A percentile compares a stretch with the other conserved stretches of the same genome.
These are phyloP conservation scores for Psittacula cyanocephala DNA, from an alignment of 2,113 vertebrate species.

Conservation along the genomic window DNA sequence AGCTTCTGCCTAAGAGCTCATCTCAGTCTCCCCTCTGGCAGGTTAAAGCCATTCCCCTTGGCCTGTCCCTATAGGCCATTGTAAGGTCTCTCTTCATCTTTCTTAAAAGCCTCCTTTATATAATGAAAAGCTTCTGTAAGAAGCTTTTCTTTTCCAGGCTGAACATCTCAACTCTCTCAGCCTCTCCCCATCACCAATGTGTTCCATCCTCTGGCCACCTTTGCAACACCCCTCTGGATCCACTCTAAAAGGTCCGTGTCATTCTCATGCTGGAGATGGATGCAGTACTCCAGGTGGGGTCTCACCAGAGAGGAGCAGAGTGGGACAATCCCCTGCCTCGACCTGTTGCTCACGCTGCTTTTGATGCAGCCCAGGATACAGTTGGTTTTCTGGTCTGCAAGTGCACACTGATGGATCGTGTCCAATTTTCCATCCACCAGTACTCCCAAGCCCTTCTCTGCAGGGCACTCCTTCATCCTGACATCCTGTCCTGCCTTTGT, in stretches of 20 bases:
- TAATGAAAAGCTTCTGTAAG: accelerated
- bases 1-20: background rate
- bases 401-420: accelerated
- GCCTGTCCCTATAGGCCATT: background rate
- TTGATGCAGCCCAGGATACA: accelerated
- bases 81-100: background rate
- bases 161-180: background rate
- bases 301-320: accelerated
- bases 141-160: background rate
- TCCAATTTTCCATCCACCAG: background rate
- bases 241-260: accelerated
- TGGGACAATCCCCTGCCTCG: background rate
- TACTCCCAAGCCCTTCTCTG: background rate
- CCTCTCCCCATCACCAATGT: background rate
- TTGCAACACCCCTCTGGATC: accelerated
- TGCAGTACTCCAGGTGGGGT: accelerated
- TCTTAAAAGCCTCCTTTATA: accelerated
- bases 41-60: background rate
- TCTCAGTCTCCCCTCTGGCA: accelerated
- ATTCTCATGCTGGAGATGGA: accelerated
- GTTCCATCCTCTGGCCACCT: accelerated
- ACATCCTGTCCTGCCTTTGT: background rate
- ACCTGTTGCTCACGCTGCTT: accelerated
- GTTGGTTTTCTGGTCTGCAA: accelerated
- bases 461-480: background rate